Percentiles rank a stretch among this genome's conserved stretches.
Evolutionary conservation across 2,113 vertebrate species (phyloP).

Genomic region (Phyllopteryx taeniolatus): DNA sequence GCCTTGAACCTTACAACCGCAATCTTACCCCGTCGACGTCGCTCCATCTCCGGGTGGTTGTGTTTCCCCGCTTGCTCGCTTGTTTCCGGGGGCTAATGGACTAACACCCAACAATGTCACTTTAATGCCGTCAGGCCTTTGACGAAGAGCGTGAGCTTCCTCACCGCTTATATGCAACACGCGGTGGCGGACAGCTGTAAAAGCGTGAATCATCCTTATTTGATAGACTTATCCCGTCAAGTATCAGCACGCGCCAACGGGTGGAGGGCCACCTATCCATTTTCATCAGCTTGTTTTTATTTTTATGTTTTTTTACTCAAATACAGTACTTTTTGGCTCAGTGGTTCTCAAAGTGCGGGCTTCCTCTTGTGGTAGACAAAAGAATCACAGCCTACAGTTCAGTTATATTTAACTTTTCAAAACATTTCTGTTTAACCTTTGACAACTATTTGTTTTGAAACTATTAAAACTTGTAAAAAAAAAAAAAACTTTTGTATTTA

Average conservation of each 20-base stretch:
- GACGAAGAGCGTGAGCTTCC: constrained; percentile 43
- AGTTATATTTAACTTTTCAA: background rate
- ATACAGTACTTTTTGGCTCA: constrained; percentile 5
- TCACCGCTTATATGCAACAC: constrained; percentile 23
- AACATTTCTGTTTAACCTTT: too few relatives aligned
- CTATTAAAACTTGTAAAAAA: too few relatives aligned
- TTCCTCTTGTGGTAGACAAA: background rate
- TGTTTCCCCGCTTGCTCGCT: constrained; percentile 25
- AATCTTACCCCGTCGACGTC: constrained; percentile 41
- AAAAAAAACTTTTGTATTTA: too few relatives aligned
- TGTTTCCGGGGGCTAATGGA: constrained; percentile 52
- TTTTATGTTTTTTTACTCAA: constrained; percentile 15
- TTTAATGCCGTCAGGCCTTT: constrained; percentile 43
- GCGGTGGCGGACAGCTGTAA: constrained; percentile 11
- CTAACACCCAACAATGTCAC: constrained; percentile 13
- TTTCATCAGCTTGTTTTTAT: constrained; percentile 5
- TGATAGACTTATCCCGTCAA: constrained; percentile 8
- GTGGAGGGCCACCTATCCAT: background rate
- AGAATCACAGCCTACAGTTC: background rate
- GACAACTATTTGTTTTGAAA: too few relatives aligned
- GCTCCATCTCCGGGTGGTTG: constrained; percentile 41
- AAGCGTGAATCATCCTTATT: constrained; percentile 35
- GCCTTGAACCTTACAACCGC: constrained; percentile 65
- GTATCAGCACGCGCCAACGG: constrained; percentile 28
- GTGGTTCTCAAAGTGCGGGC: background rate